Evolutionary conservation across 2,113 vertebrate species (phyloP).

Genomic region (Struthio camelus): DNA sequence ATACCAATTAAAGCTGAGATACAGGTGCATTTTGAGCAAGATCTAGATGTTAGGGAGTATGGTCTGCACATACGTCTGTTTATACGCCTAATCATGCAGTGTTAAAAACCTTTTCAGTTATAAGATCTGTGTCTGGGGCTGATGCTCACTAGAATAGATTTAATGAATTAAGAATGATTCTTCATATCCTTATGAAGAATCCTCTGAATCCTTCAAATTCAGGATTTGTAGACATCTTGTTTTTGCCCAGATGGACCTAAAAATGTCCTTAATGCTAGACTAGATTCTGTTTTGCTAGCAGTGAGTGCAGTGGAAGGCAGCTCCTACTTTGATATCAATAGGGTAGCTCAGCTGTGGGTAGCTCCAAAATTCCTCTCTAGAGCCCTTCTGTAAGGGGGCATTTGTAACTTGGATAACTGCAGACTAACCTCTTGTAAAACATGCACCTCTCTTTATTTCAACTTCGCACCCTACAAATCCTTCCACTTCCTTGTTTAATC

Average conservation of each 20-base stretch:
- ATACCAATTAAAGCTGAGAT: background rate
- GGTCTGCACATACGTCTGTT: background rate
- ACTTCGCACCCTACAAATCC: background rate
- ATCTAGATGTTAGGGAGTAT: background rate
- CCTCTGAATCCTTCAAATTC: no score
- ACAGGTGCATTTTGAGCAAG: background rate
- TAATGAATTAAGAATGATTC: background rate
- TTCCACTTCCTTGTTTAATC: background rate
- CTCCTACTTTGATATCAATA: background rate
- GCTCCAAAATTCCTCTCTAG: background rate
- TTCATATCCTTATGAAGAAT: background rate
- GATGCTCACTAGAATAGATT: background rate
- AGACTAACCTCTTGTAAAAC: background rate
- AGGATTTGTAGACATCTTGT: background rate
- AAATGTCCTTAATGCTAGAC: background rate
- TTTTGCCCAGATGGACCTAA: background rate
- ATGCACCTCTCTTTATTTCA: background rate
- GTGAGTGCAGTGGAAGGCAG: background rate
- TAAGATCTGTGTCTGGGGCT: background rate
- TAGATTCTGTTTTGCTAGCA: background rate
- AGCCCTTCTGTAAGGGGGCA: background rate
- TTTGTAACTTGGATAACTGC: background rate
- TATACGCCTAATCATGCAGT: background rate
- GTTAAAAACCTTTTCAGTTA: background rate
- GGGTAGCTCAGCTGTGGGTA: background rate